A percentile compares a stretch with the other conserved stretches of the same genome.
Evolutionary conservation across 2,113 vertebrate genomes (phyloP).

Genomic region (Oreotragus oreotragus): DNA sequence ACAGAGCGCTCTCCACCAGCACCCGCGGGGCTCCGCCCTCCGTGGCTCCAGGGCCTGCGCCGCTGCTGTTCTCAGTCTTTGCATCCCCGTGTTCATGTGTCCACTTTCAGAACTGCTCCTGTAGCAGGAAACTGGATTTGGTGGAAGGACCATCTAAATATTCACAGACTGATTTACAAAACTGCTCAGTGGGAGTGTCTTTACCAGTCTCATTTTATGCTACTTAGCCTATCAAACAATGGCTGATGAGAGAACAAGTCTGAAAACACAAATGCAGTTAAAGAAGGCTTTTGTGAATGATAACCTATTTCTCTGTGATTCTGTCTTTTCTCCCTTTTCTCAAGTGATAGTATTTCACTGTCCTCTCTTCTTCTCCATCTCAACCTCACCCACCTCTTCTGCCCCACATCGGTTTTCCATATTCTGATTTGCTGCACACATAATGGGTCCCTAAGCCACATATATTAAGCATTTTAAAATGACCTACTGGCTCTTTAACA

Average conservation of each 20-base stretch:
- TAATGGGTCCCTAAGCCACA: background rate
- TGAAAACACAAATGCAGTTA: background rate
- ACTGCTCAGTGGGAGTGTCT: background rate
- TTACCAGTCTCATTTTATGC: background rate
- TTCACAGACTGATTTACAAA: background rate
- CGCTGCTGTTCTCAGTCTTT: background rate
- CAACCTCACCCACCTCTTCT: background rate
- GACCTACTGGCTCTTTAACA: slow-evolving; percentile 44
- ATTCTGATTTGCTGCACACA: background rate
- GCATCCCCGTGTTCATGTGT: background rate
- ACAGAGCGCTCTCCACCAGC: background rate
- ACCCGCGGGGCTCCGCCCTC: background rate
- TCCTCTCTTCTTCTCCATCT: too few species aligned
- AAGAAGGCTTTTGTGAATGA: background rate
- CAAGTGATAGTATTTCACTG: fast-evolving
- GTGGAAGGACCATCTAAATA: background rate
- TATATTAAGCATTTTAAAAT: background rate
- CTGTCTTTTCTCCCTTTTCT: background rate
- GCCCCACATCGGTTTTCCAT: background rate
- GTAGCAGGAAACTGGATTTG: background rate
- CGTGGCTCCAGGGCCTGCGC: fast-evolving
- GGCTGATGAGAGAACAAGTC: background rate
- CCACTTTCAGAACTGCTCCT: background rate
- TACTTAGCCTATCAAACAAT: background rate
- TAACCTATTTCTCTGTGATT: background rate